phyloP scores from a whole-genome alignment of 1,140 invertebrate species.

The Coptotermes formosanus region DNA sequence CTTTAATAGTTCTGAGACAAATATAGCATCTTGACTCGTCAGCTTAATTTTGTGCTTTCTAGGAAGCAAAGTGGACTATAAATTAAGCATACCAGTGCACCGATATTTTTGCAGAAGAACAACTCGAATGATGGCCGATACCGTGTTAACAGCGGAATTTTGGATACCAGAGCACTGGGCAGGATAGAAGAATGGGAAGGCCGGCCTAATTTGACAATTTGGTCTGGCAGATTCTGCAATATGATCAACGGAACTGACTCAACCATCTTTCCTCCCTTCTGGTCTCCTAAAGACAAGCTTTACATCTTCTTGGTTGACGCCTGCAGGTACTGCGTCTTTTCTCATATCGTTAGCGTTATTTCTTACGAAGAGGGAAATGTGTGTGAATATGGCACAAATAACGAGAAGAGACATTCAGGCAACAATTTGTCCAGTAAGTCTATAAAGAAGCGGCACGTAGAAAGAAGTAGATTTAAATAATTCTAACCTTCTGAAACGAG shows the following conservation, averaged over 20 bases:
- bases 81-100: too few species aligned
- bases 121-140: conserved; percentile 40
- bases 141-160: conserved; percentile 39
- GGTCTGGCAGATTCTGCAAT: conserved; percentile 38
- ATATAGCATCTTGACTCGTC: background rate
- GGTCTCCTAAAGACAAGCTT: conserved; percentile 33
- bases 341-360: too few species aligned
- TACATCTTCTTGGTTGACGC: conserved; percentile 27
- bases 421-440: too few species aligned
- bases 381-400: too few species aligned
- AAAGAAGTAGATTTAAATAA: too few species aligned
- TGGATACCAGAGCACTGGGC: conserved; percentile 38
- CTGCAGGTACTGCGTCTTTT: conserved; percentile 14
- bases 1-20: too few species aligned
- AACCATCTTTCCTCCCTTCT: conserved; percentile 42
- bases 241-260: conserved; percentile 44
- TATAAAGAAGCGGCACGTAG: too few species aligned
- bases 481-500: too few species aligned
- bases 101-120: conserved; percentile 40
- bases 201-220: conserved; percentile 35
- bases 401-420: too few species aligned
- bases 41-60: too few species aligned
- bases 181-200: conserved; percentile 41
- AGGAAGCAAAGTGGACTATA: too few species aligned
- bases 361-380: too few species aligned